Base-by-base conservation (phyloP, 2,797 vertebrate genomes). In the Eutrigla gurnardus region DNA sequence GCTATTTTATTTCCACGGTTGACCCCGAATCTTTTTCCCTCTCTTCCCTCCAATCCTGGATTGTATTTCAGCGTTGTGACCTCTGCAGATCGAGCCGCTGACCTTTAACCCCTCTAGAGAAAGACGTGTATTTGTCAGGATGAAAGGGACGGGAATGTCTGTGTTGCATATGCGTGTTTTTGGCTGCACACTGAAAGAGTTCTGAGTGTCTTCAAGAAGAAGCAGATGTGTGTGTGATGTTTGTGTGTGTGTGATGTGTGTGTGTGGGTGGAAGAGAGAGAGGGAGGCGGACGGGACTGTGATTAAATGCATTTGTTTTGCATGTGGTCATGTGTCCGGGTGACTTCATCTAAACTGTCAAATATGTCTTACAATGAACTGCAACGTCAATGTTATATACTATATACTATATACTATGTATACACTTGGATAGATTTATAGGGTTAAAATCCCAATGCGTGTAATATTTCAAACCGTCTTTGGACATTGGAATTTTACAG, bases 101-200 rank as follows among this genome's bases (percentile, higher is more conserved):
- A 78, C 75, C 67, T 75, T 73, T 72, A 39, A 73, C 68, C 70
- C n/a, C 50, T 53, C 49, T 6, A 5, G n/a, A 7, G 37, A 36
- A 12, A n/a, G 2, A 4, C 2, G 2, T 57, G 14, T 52, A 9
- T 52, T 17, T 25, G 36, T 7, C 13, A 37, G 15, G 13, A 40
- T 17, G 14, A 14, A 4, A 6, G 35, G 9, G 10, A 18, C 11
- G 10, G 15, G 32, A 45, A 62, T 36, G 1, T 25, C 11, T 57
- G 3, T 49, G 8, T 13, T 60, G 58, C 6, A 0, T n/a, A 13
- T 53, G 59, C 0, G 1, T 39, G 17, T 47, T 12, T 61, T 11
- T 32, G 52, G 40, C 54, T 60, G n/a, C 52, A 18, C 11, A 37
- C 32, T 42, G 17, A 65, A n/a, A n/a, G n/a, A 1, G 13, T 37